phyloP scores from a whole-genome alignment of 2,888 invertebrate species.

The Alloscopus bannaensis region DNA sequence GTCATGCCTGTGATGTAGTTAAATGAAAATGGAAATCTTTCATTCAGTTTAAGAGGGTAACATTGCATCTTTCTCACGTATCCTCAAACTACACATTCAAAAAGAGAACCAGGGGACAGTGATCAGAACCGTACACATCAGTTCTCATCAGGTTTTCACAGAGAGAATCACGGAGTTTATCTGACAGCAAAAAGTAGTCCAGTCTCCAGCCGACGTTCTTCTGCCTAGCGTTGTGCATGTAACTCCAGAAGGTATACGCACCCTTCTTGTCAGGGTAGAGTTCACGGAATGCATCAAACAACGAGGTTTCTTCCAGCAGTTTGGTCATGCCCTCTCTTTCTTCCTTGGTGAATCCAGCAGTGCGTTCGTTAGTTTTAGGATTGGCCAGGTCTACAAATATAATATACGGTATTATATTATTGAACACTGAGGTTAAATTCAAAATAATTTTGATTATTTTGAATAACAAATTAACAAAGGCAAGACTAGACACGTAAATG shows the following conservation, averaged over 20 bases:
- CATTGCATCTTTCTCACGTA: conserved; percentile 17
- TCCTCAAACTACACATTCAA: conserved; percentile 76
- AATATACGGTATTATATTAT: conserved; percentile 17
- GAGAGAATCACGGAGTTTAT: conserved; percentile 84
- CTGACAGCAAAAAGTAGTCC: conserved; percentile 95
- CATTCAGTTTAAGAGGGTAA: no score
- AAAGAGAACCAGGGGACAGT: conserved; percentile 93
- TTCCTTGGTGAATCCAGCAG: conserved; percentile 96
- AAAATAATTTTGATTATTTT: no score
- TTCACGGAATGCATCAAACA: conserved; percentile 86
- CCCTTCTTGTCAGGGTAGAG: conserved; percentile 83
- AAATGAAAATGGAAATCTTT: no score
- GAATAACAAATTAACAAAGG: neutral
- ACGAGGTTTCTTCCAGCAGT: conserved; percentile 84
- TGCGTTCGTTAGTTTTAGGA: conserved; percentile 93
- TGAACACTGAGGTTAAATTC: no score
- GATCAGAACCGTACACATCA: conserved; percentile 93
- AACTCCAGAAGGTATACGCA: conserved; percentile 97
- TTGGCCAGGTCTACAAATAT: conserved; percentile 88
- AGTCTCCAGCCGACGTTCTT: conserved; percentile 98
- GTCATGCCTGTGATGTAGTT: no score
- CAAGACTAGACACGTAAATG: neutral
- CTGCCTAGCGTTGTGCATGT: conserved; percentile 89
- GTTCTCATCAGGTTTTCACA: conserved; percentile 90
- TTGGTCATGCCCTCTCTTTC: conserved; percentile 94